A percentile compares a stretch with the other conserved stretches of the same genome.
Conservation (phyloP, 2,113 vertebrate genomes). For the Oenanthe melanoleuca region DNA sequence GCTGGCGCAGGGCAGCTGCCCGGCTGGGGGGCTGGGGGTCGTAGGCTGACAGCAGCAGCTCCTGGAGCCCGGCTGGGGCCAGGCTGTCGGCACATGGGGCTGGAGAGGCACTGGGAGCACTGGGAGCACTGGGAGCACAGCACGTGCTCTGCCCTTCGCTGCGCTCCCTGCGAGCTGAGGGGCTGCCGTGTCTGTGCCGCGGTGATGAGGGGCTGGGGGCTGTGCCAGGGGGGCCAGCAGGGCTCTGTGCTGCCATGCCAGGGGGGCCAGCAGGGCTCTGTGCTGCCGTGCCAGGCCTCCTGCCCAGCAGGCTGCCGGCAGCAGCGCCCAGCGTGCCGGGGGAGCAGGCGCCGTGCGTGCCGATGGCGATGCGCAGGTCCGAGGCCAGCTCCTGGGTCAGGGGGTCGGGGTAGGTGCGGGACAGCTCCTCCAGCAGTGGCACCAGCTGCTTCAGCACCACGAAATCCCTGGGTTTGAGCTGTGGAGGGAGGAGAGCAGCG, state of each 20-base stretch:
- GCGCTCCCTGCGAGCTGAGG: background rate
- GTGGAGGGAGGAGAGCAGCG: background rate
- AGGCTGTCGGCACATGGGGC: rapidly evolving
- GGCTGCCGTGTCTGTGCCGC: rapidly evolving
- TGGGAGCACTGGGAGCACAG: rapidly evolving
- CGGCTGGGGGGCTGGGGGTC: slow-evolving; percentile 84
- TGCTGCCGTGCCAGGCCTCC: background rate
- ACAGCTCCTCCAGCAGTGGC: slow-evolving; percentile 80
- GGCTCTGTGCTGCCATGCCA: background rate
- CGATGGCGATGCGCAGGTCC: slow-evolving; percentile 84
- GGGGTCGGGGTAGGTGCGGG: slow-evolving; percentile 78
- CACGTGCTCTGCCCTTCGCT: rapidly evolving
- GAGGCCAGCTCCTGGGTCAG: slow-evolving; percentile 86
- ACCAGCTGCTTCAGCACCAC: slow-evolving; percentile 78
- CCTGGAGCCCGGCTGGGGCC: slow-evolving; percentile 21
- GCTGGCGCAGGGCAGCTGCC: slow-evolving; percentile 81
- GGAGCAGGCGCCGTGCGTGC: slow-evolving; percentile 84
- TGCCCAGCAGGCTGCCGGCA: slow-evolving; percentile 11
- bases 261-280: background rate
- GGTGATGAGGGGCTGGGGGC: background rate
- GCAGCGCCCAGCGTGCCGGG: slow-evolving; percentile 40
- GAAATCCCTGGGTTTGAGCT: slow-evolving; percentile 84
- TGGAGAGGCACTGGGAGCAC: rapidly evolving
- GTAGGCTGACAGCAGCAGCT: slow-evolving; percentile 81
- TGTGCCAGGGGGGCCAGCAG: rapidly evolving